These are phyloP conservation scores for Xiphophorus maculatus DNA, from an alignment of 2,113 vertebrate species.

Conservation along the genomic window DNA sequence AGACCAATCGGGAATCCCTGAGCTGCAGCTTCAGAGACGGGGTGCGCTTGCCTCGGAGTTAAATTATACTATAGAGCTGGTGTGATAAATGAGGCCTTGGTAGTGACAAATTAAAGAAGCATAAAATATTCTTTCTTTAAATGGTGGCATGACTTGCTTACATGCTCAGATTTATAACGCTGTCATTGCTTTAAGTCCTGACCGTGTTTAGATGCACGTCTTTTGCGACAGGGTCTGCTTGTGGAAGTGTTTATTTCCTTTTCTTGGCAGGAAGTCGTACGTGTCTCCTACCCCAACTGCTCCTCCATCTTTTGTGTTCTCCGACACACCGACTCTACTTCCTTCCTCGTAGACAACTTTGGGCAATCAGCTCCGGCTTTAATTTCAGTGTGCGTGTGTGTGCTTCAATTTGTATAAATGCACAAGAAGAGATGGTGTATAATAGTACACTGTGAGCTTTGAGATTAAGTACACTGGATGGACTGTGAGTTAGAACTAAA, in stretches of 20 bases:
- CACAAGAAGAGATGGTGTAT: slow-evolving; percentile 10
- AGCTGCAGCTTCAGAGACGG: neutral
- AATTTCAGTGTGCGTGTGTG: slow-evolving; percentile 51
- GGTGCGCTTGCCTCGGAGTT: slow-evolving; percentile 2
- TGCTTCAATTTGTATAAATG: neutral
- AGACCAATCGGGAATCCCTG: slow-evolving; percentile 24
- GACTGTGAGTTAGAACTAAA: slow-evolving; percentile 38
- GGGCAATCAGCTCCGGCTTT: slow-evolving; percentile 44
- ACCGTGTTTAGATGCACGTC: neutral
- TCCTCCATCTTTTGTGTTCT: slow-evolving; percentile 62
- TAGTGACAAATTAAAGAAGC: slow-evolving; percentile 46
- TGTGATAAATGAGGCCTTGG: slow-evolving; percentile 36
- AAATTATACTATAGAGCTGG: slow-evolving; percentile 12
- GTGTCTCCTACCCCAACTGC: slow-evolving; percentile 19
- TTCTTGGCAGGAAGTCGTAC: slow-evolving; percentile 65
- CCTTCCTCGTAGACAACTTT: slow-evolving; percentile 34
- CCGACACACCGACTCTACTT: slow-evolving; percentile 48
- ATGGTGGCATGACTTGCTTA: slow-evolving; percentile 18
- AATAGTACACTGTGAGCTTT: slow-evolving; percentile 33
- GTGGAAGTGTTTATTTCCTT: slow-evolving; percentile 78
- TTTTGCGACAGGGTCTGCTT: slow-evolving; percentile 56
- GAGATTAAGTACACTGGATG: slow-evolving; percentile 34
- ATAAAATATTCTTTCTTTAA: slow-evolving; percentile 38
- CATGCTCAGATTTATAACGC: slow-evolving; percentile 48
- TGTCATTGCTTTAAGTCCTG: slow-evolving; percentile 31